These are phyloP conservation scores for Drosophila mayaguana DNA, from an alignment of 2,888 invertebrate genomes.

Conservation along the genomic window DNA sequence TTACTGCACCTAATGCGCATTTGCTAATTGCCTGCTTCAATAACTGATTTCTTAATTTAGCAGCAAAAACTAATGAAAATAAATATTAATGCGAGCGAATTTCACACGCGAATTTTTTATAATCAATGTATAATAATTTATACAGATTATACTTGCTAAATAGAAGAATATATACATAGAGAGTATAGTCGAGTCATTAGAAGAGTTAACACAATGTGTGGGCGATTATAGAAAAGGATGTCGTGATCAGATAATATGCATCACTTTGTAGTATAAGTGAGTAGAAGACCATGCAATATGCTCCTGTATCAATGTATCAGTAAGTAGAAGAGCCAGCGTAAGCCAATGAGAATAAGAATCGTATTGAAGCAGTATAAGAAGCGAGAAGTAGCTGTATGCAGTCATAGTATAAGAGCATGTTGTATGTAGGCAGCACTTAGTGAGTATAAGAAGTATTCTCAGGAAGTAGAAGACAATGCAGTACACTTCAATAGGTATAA, in stretches of 20 bases:
- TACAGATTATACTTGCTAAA: slow-evolving; percentile 6
- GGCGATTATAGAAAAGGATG: not conserved
- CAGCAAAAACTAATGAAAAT: slow-evolving; percentile 1
- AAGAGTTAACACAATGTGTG: not conserved
- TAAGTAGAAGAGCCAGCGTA: not conserved
- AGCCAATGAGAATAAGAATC: no score
- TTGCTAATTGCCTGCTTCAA: slow-evolving; percentile 12
- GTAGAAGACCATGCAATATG: not conserved
- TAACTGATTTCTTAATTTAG: slow-evolving; percentile 29
- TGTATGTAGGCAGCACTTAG: not conserved
- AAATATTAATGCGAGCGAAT: slow-evolving; percentile 13
- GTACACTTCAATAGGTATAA: not conserved
- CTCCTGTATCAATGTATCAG: no score
- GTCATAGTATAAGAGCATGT: not conserved
- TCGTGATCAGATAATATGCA: not conserved
- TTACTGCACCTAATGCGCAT: slow-evolving; percentile 22
- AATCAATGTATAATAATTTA: not conserved
- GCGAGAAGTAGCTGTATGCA: not conserved
- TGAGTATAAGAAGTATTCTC: not conserved
- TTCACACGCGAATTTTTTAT: slow-evolving; percentile 40
- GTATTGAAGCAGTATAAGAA: no score
- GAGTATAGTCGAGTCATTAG: not conserved
- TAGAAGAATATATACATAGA: not conserved
- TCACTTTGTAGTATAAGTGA: not conserved
- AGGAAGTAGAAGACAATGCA: not conserved